Evolutionary conservation across 2,113 vertebrate genomes (phyloP), one percentile per base, ranked within the genome.

Genomic region (Prionailurus bengalensis): DNA sequence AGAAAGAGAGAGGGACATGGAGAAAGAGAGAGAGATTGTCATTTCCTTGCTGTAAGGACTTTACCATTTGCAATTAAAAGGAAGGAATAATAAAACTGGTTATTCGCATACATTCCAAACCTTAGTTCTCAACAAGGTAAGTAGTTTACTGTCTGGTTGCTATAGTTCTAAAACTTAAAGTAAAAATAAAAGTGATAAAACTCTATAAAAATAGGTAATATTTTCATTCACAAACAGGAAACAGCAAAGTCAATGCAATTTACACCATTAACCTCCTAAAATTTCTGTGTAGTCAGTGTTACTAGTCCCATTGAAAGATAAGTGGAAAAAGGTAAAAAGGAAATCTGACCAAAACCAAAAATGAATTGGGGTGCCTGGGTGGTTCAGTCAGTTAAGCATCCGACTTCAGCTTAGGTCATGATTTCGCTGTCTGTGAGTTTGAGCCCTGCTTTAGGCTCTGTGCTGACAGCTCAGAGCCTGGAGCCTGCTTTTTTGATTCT

Each of bases 301-400:
- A 58, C 0, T 70, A 83, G 39, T 93, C 10, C 11, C 21, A 48
- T 79, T 97, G 68, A 68, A 39, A 74, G 31, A 51, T 39, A n/a
- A 15, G 3, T 65, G 4, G 42, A 39, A 95, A 70, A 76, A 89
- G 45, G 8, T 63, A 61, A 53, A 65, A 96, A 68, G 27, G 13
- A 92, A 87, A 92, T 21, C 45, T 97, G 71, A 31, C 82, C 80
- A 94, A 96, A 95, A 61, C 12, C 5, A 58, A 61, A 89, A 91
- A 39, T 39, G 53, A 96, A 39, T 74, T n/a, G 45, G 45, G 7
- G 45, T 45, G 45, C 45, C 45, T 45, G 45, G 8, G 45, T 45
- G 45, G 45, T 8, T 45, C 45, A 45, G 45, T 45, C 45, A 45
- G 45, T 45, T 45, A 45, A 45, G 45, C 1, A 45, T 45, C 45